Conservation (phyloP, 2,888 invertebrate genomes). For the Girardia tigrina region DNA sequence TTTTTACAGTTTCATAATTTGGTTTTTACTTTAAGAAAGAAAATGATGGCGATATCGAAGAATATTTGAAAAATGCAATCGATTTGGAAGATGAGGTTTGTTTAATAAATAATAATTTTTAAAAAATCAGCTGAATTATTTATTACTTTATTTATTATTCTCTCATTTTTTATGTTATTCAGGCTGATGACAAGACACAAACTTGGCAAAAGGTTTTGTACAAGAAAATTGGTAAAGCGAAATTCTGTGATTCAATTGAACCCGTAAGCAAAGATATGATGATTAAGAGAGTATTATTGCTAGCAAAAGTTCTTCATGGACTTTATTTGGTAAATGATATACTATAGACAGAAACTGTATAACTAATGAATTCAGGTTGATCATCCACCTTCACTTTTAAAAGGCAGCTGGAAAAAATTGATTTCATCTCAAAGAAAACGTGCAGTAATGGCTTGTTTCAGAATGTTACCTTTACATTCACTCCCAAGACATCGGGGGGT, state of each 20-base stretch:
- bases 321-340: constrained; percentile 76
- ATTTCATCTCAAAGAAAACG: constrained; percentile 96
- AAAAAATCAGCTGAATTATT: neutral
- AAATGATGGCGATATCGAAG: constrained; percentile 48
- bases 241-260: constrained; percentile 42
- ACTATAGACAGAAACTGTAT: constrained; percentile 26
- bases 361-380: constrained; percentile 64
- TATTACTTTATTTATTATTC: neutral
- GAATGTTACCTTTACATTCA: constrained; percentile 90
- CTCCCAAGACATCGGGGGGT: constrained; percentile 95
- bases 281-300: constrained; percentile 54
- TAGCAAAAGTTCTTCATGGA: constrained; percentile 96
- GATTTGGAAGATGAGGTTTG: constrained; percentile 47
- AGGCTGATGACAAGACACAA: constrained; percentile 91
- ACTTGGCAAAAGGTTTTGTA: constrained; percentile 98
- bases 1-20: constrained; percentile 9
- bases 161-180: constrained; percentile 44
- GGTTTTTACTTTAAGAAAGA: constrained; percentile 41
- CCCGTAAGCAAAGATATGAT: constrained; percentile 55
- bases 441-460: constrained; percentile 98
- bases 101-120: neutral
- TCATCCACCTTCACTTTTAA: constrained; percentile 76
- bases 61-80: constrained; percentile 43
- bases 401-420: constrained; percentile 79
- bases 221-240: constrained; percentile 70